Conservation (phyloP, 2,113 vertebrate genomes). For the Ceuthmochares aereus region DNA sequence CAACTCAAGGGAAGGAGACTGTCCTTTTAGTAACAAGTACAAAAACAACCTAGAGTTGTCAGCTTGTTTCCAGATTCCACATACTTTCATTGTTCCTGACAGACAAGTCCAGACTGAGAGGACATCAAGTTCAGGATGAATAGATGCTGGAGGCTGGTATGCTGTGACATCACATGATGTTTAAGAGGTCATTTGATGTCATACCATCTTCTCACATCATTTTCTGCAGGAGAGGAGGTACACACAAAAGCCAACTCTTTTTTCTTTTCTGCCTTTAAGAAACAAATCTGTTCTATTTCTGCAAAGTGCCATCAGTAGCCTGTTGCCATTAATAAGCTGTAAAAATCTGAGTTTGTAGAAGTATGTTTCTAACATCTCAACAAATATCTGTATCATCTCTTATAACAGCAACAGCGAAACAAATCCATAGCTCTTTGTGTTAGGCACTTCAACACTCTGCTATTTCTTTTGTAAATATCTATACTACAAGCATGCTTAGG, state of each 20-base stretch:
- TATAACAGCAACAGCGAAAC: neutral
- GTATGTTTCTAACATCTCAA: neutral
- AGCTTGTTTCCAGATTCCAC: neutral
- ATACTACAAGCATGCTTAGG: slow-evolving; percentile 15
- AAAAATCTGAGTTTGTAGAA: neutral
- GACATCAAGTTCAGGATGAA: neutral
- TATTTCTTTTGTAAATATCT: neutral
- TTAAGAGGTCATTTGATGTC: neutral
- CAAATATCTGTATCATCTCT: neutral
- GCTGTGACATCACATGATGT: neutral
- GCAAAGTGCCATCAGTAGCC: neutral
- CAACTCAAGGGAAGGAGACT: neutral
- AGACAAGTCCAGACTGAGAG: neutral
- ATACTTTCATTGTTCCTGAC: neutral
- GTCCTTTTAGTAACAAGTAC: neutral
- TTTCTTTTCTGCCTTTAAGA: neutral
- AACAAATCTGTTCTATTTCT: neutral
- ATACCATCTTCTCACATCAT: neutral
- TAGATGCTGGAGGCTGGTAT: neutral
- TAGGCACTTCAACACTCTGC: neutral
- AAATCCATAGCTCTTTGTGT: neutral
- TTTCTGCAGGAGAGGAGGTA: neutral
- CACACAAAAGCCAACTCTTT: neutral
- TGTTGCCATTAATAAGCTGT: neutral
- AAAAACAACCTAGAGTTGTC: neutral